These are phyloP conservation scores for Pristiophorus japonicus DNA, from an alignment of 2,113 vertebrate genomes.

Conservation along the genomic window DNA sequence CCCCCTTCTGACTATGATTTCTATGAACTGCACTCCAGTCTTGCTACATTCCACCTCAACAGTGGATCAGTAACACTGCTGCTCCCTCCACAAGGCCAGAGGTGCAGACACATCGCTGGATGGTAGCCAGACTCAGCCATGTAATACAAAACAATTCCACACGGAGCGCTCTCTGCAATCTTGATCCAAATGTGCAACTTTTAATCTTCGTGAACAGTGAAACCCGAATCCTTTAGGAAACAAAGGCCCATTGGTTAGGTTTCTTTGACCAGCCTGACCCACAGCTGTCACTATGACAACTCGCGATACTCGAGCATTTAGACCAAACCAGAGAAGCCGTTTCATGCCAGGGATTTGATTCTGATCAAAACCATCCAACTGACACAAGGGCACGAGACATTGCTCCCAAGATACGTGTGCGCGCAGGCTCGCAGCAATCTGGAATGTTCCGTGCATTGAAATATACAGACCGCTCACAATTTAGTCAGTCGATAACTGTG, in stretches of 20 bases:
- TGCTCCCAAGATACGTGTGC: neutral
- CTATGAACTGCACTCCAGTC: neutral
- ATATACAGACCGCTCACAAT: too few species aligned
- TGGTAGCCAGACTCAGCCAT: neutral
- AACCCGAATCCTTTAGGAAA: neutral
- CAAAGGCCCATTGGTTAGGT: neutral
- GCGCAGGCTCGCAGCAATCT: too few species aligned
- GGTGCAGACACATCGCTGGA: neutral
- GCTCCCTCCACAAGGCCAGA: neutral
- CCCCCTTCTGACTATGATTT: too few species aligned
- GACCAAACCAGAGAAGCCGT: neutral
- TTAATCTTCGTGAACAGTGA: neutral
- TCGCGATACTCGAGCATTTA: neutral
- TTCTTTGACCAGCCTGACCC: neutral
- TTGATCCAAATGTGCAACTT: neutral
- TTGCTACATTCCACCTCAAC: neutral
- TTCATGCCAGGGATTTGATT: neutral
- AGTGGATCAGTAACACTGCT: neutral
- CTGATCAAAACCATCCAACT: neutral
- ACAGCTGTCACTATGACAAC: neutral
- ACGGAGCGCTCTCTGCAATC: neutral
- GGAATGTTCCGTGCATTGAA: too few species aligned
- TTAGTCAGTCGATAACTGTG: too few species aligned
- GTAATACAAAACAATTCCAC: too few species aligned
- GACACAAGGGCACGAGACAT: neutral